Evolutionary conservation across 53 echinoderm and acorn worm species (phyloP), one percentile per base, ranked within the genome.

Genomic region (Apostichopus leukothele): DNA sequence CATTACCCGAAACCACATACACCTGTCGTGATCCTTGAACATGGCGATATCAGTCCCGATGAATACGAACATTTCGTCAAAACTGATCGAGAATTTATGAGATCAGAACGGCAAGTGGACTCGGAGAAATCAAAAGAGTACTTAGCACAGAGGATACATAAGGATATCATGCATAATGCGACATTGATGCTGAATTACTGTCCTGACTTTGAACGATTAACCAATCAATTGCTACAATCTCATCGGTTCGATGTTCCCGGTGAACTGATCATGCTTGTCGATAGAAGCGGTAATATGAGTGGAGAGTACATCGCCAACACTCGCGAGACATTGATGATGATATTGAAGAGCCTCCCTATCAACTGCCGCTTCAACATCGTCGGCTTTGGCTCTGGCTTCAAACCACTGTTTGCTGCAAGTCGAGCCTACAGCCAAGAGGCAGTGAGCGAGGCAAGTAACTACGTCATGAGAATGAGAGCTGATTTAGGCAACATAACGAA

Each of bases 291-390:
- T 23, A 96, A 95, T 83, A 99, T 99, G 99, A 96, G 94, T 74
- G 99, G 99, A 7, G 99, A 95, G 51, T 96, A 96, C 76, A 99
- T 96, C 76, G 99, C 99, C 26, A 99, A 99, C 74, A 93, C 99
- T 5, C 89, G 99, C 9, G 99, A 99, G 73, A 96, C 95, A 4
- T 90, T 99, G 20, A 96, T 99, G 94, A 94, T 99, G 93, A 94
- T 96, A 16, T 52, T 99, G 1, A 99, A 99, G 81, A 99, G 99
- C 71, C 91, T 99, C 11, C 99, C 99, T 4, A 91, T 91, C 52
- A 93, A 91, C 78, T 99, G 99, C 76, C 89, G 94, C 1, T 99
- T 99, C 78, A 99, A 99, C 80, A 93, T 99, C 87, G 88, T 99
- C 26, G 99, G 99, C 7, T 99, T 99, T 52, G 99, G 99, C 6